Conservation (phyloP, 2,888 invertebrate species). For the Latrodectus hesperus region DNA sequence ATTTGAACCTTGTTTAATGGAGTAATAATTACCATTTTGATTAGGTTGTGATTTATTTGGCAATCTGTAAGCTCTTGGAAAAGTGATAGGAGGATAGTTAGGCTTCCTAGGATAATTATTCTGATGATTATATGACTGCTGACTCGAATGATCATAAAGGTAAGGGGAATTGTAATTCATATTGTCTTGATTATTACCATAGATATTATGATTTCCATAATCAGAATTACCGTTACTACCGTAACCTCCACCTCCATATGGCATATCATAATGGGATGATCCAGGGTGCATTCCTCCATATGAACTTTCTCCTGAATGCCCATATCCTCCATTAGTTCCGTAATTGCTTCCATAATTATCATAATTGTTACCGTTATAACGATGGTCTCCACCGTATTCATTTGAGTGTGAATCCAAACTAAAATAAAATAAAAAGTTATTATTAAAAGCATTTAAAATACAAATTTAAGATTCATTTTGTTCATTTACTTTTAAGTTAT, state of each 20-base stretch:
- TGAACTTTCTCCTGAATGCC: slow-evolving; percentile 7
- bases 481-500: too few species aligned
- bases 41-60: slow-evolving; percentile 6
- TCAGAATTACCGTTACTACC: slow-evolving; percentile 10
- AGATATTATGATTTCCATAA: slow-evolving; percentile 20
- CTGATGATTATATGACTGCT: background rate
- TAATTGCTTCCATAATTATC: background rate
- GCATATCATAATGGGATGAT: slow-evolving; percentile 4
- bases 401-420: slow-evolving; percentile 40
- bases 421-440: slow-evolving; percentile 4
- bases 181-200: slow-evolving; percentile 29
- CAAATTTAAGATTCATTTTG: too few species aligned
- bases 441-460: too few species aligned
- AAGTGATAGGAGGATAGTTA: slow-evolving; percentile 26
- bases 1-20: slow-evolving; percentile 3
- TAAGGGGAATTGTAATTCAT: slow-evolving; percentile 23
- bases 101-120: background rate
- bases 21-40: background rate
- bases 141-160: slow-evolving; percentile 6
- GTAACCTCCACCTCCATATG: slow-evolving; percentile 2
- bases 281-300: background rate
- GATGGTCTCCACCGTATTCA: slow-evolving; percentile 5
- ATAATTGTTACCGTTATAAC: background rate
- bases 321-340: slow-evolving; percentile 7
- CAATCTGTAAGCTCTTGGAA: slow-evolving; percentile 44